These are phyloP conservation scores for Nezara viridula DNA, from an alignment of 2,888 invertebrate species.

Conservation along the genomic window DNA sequence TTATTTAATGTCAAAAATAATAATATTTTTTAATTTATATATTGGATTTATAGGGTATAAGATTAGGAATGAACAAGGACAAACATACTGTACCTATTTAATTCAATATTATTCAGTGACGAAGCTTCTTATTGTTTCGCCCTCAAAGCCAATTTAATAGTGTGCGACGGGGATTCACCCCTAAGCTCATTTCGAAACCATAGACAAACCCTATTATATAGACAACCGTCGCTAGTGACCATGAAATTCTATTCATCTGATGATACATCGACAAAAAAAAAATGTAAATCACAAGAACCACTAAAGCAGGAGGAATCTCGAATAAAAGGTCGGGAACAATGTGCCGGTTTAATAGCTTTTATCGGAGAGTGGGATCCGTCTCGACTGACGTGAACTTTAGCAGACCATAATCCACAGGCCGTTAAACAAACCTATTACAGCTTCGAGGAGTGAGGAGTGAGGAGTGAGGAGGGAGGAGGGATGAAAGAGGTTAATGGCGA, in stretches of 20 bases:
- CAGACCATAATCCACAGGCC: conserved; percentile 63
- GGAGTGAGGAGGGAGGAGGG: conserved; percentile 35
- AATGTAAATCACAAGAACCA: background rate
- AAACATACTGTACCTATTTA: background rate
- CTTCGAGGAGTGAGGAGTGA: background rate
- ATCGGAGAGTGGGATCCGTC: conserved; percentile 29
- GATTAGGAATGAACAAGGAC: too few species aligned
- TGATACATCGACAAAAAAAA: background rate
- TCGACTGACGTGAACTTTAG: conserved; percentile 50
- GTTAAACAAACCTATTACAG: conserved; percentile 64
- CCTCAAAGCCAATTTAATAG: background rate
- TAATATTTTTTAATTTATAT: too few species aligned
- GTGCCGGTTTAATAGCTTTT: conserved; percentile 39
- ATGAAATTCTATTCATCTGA: conserved; percentile 6
- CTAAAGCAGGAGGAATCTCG: background rate
- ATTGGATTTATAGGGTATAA: too few species aligned
- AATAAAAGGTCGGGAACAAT: conserved; percentile 44
- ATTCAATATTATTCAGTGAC: background rate
- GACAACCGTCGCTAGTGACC: background rate
- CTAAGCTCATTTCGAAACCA: background rate
- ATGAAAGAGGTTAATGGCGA: conserved; percentile 60
- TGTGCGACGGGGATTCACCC: background rate
- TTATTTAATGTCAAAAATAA: too few species aligned
- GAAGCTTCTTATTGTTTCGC: conserved; percentile 21
- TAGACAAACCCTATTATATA: background rate